Evolutionary conservation across 2,797 vertebrate genomes (phyloP).

Genomic region (Babyrousa celebensis): DNA sequence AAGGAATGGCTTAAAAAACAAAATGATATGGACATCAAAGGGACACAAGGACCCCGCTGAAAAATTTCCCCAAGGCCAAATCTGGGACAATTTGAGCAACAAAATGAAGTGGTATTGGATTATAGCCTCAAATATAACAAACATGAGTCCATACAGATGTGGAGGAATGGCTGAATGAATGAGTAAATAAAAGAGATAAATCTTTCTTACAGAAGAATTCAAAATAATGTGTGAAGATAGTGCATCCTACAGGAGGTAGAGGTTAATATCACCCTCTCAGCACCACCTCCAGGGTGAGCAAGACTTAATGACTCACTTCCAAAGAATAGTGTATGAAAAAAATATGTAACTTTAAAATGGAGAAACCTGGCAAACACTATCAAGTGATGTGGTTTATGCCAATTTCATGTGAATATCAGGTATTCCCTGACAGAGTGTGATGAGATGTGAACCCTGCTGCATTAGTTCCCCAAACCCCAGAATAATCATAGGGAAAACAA

Average conservation of each 20-base stretch:
- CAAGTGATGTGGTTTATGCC: neutral
- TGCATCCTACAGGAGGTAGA: neutral
- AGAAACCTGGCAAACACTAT: neutral
- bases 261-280: neutral
- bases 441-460: neutral
- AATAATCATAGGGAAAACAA: slow-evolving; percentile 51
- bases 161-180: neutral
- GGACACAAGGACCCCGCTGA: neutral
- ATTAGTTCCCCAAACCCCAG: slow-evolving; percentile 36
- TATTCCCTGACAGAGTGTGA: neutral
- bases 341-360: neutral
- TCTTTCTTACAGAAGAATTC: slow-evolving; percentile 44
- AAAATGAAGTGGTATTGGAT: neutral
- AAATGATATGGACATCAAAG: neutral
- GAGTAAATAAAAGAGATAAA: neutral
- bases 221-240: slow-evolving; percentile 44
- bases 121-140: slow-evolving; percentile 37
- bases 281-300: neutral
- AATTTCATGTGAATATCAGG: neutral
- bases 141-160: neutral
- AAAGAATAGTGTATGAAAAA: neutral
- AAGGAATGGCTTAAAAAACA: neutral
- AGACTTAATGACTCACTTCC: neutral
- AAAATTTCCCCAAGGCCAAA: neutral
- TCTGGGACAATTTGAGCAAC: neutral